A percentile compares a stretch with the other conserved stretches of the same genome.
Conservation (phyloP, 2,888 invertebrate genomes). For the Ochropleura leucogaster region DNA sequence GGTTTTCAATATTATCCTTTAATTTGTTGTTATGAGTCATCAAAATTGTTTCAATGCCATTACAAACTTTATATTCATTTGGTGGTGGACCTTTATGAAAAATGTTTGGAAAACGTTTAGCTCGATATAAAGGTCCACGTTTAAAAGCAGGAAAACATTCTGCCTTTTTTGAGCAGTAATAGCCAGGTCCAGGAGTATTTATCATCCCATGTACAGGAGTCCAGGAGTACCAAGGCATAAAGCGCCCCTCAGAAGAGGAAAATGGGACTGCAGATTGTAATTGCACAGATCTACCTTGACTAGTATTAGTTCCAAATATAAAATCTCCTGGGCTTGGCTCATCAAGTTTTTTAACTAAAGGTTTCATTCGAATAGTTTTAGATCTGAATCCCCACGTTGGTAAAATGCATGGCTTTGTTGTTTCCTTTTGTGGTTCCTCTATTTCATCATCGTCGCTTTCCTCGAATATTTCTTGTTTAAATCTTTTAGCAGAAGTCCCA, state of each 20-base stretch:
- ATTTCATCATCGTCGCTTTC: conserved; percentile 66
- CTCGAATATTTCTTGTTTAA: conserved; percentile 68
- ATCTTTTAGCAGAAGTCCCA: conserved; percentile 76
- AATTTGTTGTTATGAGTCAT: conserved; percentile 79
- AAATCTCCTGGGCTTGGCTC: conserved; percentile 78
- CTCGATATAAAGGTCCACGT: conserved; percentile 77
- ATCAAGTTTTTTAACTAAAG: conserved; percentile 69
- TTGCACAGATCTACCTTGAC: conserved; percentile 58
- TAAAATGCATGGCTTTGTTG: conserved; percentile 60
- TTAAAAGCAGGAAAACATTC: conserved; percentile 76
- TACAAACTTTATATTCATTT: conserved; percentile 75
- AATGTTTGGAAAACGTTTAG: conserved; percentile 72
- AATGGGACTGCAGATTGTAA: conserved; percentile 79
- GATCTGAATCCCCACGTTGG: conserved; percentile 82
- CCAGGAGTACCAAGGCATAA: conserved; percentile 82
- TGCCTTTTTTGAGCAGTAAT: conserved; percentile 74
- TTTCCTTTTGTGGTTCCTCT: conserved; percentile 25
- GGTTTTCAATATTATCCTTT: conserved; percentile 74
- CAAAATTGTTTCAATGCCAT: conserved; percentile 80
- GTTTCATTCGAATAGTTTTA: conserved; percentile 78
- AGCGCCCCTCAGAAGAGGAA: conserved; percentile 79
- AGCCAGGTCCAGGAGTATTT: conserved; percentile 80
- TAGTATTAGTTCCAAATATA: conserved; percentile 57
- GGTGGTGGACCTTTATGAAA: conserved; percentile 74
- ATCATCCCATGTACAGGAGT: conserved; percentile 74